Percentiles rank a stretch among this genome's conserved stretches.
phyloP scores from a whole-genome alignment of 2,113 vertebrate species.

The Rhea pennata region DNA sequence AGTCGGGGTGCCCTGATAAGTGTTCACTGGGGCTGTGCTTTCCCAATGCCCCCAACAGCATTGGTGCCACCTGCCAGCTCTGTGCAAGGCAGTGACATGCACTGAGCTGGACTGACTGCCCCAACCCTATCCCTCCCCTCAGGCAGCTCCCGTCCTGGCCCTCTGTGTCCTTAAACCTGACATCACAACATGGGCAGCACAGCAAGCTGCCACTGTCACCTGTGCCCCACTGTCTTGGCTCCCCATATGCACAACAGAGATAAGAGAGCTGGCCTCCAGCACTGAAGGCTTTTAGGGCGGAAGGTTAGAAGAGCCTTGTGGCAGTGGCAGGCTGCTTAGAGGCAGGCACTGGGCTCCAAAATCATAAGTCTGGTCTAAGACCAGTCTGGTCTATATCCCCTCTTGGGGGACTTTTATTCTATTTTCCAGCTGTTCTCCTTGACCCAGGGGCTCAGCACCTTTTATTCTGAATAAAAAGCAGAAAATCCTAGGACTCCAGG shows the following conservation, averaged over 20 bases:
- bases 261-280: fast-evolving
- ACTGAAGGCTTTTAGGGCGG: fast-evolving
- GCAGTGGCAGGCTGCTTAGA: neutral
- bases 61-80: fast-evolving
- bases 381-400: neutral
- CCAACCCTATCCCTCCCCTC: neutral
- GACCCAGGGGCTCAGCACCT: neutral
- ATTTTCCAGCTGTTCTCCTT: neutral
- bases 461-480: neutral
- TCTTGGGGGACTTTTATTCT: neutral
- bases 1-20: fast-evolving
- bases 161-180: neutral
- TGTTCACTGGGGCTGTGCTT: fast-evolving
- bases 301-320: neutral
- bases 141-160: neutral
- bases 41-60: fast-evolving
- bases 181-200: fast-evolving
- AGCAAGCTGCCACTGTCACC: too few relatives aligned
- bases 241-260: fast-evolving
- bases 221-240: neutral
- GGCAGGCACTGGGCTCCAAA: neutral
- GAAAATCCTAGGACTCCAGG: neutral
- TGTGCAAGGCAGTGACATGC: fast-evolving
- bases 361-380: neutral
- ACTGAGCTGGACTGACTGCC: neutral